Base-by-base conservation (phyloP, 1,140 invertebrate genomes). In the Cryptotermes secundus region DNA sequence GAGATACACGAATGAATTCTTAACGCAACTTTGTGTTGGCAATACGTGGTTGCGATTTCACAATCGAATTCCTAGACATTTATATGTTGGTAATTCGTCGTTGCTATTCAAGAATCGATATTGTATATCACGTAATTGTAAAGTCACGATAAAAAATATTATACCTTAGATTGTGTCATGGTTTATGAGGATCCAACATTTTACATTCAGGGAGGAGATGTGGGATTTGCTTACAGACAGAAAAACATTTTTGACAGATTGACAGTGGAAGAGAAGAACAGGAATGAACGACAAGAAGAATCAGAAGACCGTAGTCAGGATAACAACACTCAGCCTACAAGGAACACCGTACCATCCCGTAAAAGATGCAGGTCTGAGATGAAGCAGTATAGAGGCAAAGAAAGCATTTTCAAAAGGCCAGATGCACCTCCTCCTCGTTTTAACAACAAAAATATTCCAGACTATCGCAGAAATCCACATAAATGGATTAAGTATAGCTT, bases 401-500 rank as follows among this genome's bases (percentile, higher is more conserved):
- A 96, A 87, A 96, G 95, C 88, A 94, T 96, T 85, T 96, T 95
- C 84, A 96, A 95, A 88, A 91, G 92, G 86, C 93, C 93, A 10
- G 92, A 94, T 87, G 90, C 92, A 49, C 93, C 93, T 59, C 90
- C 93, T 35, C 90, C 90, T 49, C 92, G 93, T 85, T 88, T 92
- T 36, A 89, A 90, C 81, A 86, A 90, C 9, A 89, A 90, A 85
- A 89, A 87, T 59, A 90, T 93, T 42, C 95, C 95, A 34, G 95
- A 94, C 86, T 93, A 93, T 87, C 91, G 94, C 85, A 93, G 90
- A 86, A 94, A 96, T 89, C 95, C 95, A 12, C 91, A 94, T 86
- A 96, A 95, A 88, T 96, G 95, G 94, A 92, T 91, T 2, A 95
- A 93, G 87, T 96, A 96, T 85, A 93, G 92, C 31, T 88, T 96